phyloP scores from a whole-genome alignment of 2,113 vertebrate species.

The human (Homo sapiens) region GRCh38 chr2:127730001-127730500 shows the following conservation, averaged over 20 bases:
- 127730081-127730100: background rate
- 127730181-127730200: background rate
- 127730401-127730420: background rate
- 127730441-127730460: background rate
- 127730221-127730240: background rate
- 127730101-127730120: background rate
- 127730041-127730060: background rate
- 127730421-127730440: background rate
- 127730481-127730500: background rate
- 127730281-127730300: background rate
- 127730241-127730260: too few relatives aligned
- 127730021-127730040: background rate
- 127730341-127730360: background rate
- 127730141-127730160: background rate
- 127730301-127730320: background rate
- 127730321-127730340: background rate
- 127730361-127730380: background rate
- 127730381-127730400: background rate
- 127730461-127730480: background rate
- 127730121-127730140: background rate
- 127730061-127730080: background rate
- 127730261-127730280: background rate
- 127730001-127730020: background rate
- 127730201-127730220: background rate
- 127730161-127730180: background rate